phyloP scores from a whole-genome alignment of 2,888 invertebrate species.

The Tridacna crocea region DNA sequence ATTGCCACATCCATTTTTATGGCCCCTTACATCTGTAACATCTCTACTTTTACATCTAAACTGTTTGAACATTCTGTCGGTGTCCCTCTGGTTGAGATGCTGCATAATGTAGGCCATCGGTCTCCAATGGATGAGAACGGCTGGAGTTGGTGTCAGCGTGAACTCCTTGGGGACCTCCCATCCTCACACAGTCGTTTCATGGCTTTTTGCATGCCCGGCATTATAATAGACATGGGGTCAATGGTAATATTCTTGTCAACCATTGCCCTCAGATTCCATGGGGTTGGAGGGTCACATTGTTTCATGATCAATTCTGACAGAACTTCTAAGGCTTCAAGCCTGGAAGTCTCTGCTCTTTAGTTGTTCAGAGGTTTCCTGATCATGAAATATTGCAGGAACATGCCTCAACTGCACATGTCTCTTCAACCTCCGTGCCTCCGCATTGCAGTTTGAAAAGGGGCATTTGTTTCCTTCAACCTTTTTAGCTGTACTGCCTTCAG shows the following conservation, averaged over 20 bases:
- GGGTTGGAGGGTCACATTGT: not conserved
- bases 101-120: not conserved
- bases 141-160: not conserved
- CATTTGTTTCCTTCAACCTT: not conserved
- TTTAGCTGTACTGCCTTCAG: too few relatives aligned
- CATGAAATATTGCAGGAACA: not conserved
- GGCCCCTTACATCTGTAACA: too few relatives aligned
- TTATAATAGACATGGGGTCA: not conserved
- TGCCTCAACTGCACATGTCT: not conserved
- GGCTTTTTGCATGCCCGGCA: not conserved
- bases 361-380: not conserved
- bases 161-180: not conserved
- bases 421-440: not conserved
- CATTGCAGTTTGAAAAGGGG: not conserved
- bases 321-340: not conserved
- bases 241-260: not conserved
- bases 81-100: not conserved
- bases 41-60: too few relatives aligned
- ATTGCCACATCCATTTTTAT: too few relatives aligned
- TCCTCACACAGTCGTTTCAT: not conserved
- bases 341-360: not conserved
- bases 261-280: not conserved
- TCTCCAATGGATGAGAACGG: not conserved
- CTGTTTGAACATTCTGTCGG: not conserved
- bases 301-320: not conserved